phyloP scores from a whole-genome alignment of 2,888 invertebrate genomes.

The Teleiodes luculella region DNA sequence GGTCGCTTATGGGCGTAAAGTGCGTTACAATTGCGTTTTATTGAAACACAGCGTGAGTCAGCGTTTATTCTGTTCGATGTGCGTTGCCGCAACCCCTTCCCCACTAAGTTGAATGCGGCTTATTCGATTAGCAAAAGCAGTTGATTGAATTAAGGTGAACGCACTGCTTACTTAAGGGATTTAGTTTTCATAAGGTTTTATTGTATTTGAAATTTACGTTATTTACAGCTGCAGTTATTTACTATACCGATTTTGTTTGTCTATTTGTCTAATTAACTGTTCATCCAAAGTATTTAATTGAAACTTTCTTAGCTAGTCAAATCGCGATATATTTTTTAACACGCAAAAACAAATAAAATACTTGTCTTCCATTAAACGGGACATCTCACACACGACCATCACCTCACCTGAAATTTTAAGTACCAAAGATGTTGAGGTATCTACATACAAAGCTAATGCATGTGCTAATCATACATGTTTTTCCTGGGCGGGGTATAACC shows the following conservation, averaged over 20 bases:
- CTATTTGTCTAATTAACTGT: background rate
- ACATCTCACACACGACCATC: no score
- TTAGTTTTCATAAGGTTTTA: constrained; percentile 44
- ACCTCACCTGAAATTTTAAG: no score
- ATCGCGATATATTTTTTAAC: no score
- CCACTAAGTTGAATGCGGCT: constrained; percentile 65
- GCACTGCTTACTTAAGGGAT: constrained; percentile 39
- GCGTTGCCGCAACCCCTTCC: constrained; percentile 36
- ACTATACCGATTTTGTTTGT: no score
- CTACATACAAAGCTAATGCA: no score
- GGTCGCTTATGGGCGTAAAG: constrained; percentile 3
- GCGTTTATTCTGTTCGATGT: constrained; percentile 34
- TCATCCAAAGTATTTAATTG: no score
- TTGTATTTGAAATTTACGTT: constrained; percentile 22
- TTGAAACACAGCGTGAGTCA: constrained; percentile 27
- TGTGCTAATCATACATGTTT: no score
- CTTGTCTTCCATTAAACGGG: no score
- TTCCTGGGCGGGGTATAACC: no score
- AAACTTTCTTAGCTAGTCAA: no score
- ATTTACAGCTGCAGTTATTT: background rate
- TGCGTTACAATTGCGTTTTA: constrained; percentile 7
- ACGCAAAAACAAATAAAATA: no score
- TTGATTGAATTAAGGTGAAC: constrained; percentile 75
- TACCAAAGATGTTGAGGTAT: no score
- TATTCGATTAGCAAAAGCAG: constrained; percentile 71